phyloP scores from a whole-genome alignment of 2,113 vertebrate genomes.

The Spea bombifrons region DNA sequence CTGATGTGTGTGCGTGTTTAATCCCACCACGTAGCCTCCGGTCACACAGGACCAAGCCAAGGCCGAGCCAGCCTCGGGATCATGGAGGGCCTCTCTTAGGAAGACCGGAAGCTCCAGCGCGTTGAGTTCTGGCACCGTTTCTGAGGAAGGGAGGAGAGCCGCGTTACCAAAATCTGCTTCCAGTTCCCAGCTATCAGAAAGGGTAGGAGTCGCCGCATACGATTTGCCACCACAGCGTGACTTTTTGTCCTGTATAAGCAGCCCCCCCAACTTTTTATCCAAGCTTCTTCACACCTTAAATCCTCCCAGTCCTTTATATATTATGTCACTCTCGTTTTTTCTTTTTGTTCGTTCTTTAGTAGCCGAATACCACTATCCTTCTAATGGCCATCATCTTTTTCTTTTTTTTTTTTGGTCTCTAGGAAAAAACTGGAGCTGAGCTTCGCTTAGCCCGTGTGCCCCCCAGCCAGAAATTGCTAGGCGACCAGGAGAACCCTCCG shows the following conservation, averaged over 20 bases:
- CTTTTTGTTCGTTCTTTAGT: too few species aligned
- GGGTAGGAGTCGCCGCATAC: conserved; percentile 10
- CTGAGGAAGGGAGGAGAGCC: conserved; percentile 37
- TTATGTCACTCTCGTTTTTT: too few species aligned
- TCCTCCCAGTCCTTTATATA: too few species aligned
- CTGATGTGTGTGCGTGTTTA: not conserved
- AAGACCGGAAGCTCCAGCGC: conserved; percentile 61
- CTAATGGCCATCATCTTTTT: not conserved
- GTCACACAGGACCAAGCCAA: conserved; percentile 27
- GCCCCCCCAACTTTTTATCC: not conserved
- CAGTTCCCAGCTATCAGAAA: conserved; percentile 52
- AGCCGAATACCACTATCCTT: too few species aligned
- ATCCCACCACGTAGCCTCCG: not conserved
- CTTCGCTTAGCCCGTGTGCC: conserved; percentile 75
- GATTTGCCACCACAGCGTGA: not conserved
- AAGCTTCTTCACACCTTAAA: conserved; percentile 6
- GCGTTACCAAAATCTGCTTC: conserved; percentile 56
- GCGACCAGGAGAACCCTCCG: conserved; percentile 34
- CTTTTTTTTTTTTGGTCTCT: not conserved
- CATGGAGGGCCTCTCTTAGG: conserved; percentile 58
- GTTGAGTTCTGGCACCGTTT: conserved; percentile 37
- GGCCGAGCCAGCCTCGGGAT: conserved; percentile 21
- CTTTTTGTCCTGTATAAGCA: too few species aligned
- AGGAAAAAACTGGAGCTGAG: conserved; percentile 52
- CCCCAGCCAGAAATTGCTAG: conserved; percentile 63